Base-by-base conservation (phyloP, 2,113 vertebrate species). In the Corapipo altera region DNA sequence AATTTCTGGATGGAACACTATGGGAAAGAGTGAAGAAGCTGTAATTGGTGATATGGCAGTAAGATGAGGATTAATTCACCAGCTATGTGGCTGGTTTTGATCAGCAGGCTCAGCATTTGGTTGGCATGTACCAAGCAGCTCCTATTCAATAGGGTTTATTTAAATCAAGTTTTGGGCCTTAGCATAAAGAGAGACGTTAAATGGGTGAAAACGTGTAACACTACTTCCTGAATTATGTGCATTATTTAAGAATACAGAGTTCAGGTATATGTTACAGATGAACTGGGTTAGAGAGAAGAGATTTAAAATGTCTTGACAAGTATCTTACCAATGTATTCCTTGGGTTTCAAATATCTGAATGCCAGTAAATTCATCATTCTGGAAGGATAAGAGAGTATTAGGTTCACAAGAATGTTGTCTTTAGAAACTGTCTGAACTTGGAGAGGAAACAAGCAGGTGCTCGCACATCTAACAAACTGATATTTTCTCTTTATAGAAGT, bases 341-440 rank as follows among this genome's bases (percentile, higher is more conserved):
- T 94, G 87, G 62, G 83, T 92, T 95, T 96, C 93, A 93, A 78
- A 91, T 74, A 94, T 89, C 62, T 96, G 93, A 95, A 75, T 92
- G 80, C 65, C 96, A 92, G 91, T 92, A 91, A 91, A 91, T 96
- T 94, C 91, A 91, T 70, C 80, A 76, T 70, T 97, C 87, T 95
- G 91, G 89, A 96, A 96, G 94, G 89, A 93, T 58, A 95, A 95
- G 87, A 91, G 24, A 95, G 49, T 41, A 79, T 92, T 89, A 94
- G n/a, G 51, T 81, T 93, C 73, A 69, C 41, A 87, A 51, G 84
- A 89, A 87, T 57, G 19, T 49, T 69, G 35, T 61, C 73, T 86
- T 84, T 76, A 81, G 83, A 84, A 92, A 84, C 33, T 49, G 46
- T 58, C 81, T 83, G 74, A 75, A 85, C 70, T 6, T 75, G 49